Percentiles rank a stretch among this genome's conserved stretches.
Conservation (phyloP, 2,888 invertebrate species). For the Isotomurus palustris region DNA sequence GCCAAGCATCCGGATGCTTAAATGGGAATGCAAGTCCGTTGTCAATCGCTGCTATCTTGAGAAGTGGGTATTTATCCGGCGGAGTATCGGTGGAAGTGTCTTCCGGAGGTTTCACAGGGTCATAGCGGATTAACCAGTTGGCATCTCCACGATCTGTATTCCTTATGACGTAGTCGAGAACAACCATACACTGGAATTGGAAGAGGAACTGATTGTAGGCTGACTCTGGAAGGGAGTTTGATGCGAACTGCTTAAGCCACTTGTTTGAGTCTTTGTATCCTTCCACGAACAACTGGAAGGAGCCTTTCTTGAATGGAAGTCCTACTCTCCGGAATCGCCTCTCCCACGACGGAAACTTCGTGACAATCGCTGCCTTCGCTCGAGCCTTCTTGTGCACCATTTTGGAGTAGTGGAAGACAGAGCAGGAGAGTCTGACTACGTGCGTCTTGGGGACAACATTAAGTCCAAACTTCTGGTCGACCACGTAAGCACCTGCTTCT, state of each 20-base stretch:
- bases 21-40: conserved; percentile 99
- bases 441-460: conserved; percentile 96
- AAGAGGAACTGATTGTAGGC: conserved; percentile 76
- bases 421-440: conserved; percentile 92
- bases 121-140: conserved; percentile 98
- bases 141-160: conserved; percentile 99
- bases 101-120: conserved; percentile 48
- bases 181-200: conserved; percentile 93
- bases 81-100: conserved; percentile 39
- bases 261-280: conserved; percentile 96
- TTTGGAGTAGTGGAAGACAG: conserved; percentile 95
- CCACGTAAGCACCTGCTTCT: conserved; percentile 97
- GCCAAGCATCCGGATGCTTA: conserved; percentile 99
- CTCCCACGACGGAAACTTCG: conserved; percentile 90
- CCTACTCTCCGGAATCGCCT: conserved; percentile 91
- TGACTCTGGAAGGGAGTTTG: conserved; percentile 73
- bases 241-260: conserved; percentile 91
- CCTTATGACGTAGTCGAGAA: conserved; percentile 96
- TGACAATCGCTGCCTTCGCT: conserved; percentile 90
- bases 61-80: conserved; percentile 58
- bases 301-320: conserved; percentile 92
- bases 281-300: conserved; percentile 95
- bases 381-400: conserved; percentile 93
- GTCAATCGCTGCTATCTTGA: conserved; percentile 94
- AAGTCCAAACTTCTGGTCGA: conserved; percentile 90